Conservation (phyloP, 2,797 vertebrate species). For the Momotus momota region DNA sequence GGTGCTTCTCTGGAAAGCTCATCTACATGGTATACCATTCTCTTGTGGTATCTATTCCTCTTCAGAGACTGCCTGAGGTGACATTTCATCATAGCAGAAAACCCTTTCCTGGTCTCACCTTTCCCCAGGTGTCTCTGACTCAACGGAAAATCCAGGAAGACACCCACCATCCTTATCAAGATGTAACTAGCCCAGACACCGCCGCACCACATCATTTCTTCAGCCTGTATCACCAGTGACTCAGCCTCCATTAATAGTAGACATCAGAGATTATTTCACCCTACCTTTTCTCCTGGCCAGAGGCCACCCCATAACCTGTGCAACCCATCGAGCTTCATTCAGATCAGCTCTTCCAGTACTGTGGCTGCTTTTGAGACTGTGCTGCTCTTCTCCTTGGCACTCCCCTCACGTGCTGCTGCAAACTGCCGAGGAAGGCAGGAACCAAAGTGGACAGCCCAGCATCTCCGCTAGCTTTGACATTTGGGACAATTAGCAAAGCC, state of each 20-base stretch:
- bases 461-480: rapidly evolving
- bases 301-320: not conserved
- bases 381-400: not conserved
- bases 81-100: not conserved
- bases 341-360: not conserved
- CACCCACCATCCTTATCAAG: constrained; percentile 34
- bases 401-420: rapidly evolving
- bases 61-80: not conserved
- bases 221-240: not conserved
- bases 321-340: not conserved
- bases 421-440: not conserved
- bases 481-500: not conserved
- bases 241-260: constrained; percentile 16
- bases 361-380: not conserved
- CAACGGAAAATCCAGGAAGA: constrained; percentile 36
- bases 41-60: not conserved
- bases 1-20: not conserved
- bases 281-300: constrained; percentile 1
- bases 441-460: not conserved
- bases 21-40: not conserved
- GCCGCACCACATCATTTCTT: not conserved
- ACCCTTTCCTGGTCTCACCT: not conserved
- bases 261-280: not conserved
- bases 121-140: constrained; percentile 44
- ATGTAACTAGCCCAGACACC: constrained; percentile 47